Conservation (phyloP, 1,140 invertebrate species). For the Trinorchestia longiramus region DNA sequence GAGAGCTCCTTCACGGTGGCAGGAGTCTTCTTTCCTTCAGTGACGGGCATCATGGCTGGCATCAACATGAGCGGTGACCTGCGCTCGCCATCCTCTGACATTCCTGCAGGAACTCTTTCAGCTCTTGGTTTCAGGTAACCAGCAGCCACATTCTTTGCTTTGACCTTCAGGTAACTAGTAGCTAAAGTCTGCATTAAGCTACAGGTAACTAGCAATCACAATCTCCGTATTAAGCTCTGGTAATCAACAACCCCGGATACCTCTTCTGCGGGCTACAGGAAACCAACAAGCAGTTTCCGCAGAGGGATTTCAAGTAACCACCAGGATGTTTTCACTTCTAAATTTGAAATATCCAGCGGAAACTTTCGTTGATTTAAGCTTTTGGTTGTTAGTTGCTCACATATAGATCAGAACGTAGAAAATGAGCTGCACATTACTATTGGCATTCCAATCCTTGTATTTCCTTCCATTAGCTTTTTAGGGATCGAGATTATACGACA, state of each 20-base stretch:
- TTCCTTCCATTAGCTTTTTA: no score
- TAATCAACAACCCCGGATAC: slow-evolving; percentile 71
- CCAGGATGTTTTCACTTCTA: background rate
- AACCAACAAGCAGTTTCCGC: no score
- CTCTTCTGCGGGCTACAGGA: background rate
- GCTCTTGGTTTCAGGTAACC: slow-evolving; percentile 86
- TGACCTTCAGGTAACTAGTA: background rate
- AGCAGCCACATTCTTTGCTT: background rate
- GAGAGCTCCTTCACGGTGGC: slow-evolving; percentile 93
- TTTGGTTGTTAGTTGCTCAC: background rate
- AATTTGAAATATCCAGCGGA: background rate
- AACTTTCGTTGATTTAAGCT: background rate
- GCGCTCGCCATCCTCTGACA: slow-evolving; percentile 88
- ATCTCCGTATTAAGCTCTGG: slow-evolving; percentile 78
- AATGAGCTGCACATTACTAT: background rate
- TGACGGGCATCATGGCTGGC: slow-evolving; percentile 93
- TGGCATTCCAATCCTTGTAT: background rate
- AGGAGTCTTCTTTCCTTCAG: slow-evolving; percentile 94
- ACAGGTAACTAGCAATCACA: background rate
- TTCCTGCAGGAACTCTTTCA: slow-evolving; percentile 92
- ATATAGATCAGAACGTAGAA: background rate
- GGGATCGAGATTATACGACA: no score
- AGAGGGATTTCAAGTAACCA: no score
- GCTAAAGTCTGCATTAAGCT: background rate
- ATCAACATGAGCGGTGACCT: slow-evolving; percentile 99